phyloP scores from a whole-genome alignment of 2,797 vertebrate genomes.

The Melanotaenia trifasciata region DNA sequence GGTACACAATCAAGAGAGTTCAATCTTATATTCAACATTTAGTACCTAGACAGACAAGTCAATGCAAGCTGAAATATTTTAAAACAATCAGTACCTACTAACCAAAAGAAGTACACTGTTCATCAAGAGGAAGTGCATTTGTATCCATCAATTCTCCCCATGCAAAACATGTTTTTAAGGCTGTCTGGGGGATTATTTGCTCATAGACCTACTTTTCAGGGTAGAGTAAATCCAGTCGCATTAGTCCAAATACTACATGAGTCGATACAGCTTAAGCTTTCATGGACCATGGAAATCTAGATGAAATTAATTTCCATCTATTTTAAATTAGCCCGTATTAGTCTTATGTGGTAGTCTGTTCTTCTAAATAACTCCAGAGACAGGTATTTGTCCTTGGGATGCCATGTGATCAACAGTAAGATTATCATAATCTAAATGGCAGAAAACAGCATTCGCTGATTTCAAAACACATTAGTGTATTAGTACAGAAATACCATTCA shows the following conservation, averaged over 20 bases:
- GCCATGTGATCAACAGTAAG: background rate
- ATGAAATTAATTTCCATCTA: background rate
- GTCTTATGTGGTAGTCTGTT: background rate
- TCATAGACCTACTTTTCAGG: conserved; percentile 26
- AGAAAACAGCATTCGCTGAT: background rate
- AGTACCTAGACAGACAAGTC: background rate
- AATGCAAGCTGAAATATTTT: conserved; percentile 11
- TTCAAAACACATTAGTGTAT: background rate
- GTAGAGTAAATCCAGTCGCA: conserved; percentile 10
- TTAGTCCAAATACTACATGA: conserved; percentile 18
- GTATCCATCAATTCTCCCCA: background rate
- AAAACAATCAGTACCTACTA: conserved; percentile 19
- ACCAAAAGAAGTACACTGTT: conserved; percentile 8
- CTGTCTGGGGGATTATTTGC: conserved; percentile 14
- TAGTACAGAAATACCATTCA: background rate
- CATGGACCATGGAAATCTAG: conserved; percentile 1
- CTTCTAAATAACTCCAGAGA: background rate
- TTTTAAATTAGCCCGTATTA: background rate
- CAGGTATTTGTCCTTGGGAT: background rate
- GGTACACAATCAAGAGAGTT: conserved; percentile 20
- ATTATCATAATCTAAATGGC: background rate
- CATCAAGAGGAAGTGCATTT: background rate
- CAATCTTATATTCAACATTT: background rate
- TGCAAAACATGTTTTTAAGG: conserved; percentile 16
- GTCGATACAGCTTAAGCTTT: conserved; percentile 11